Base-by-base conservation (phyloP, 30 jellyfish, hydroid and myxozoan genomes). In the Turritopsis rubra region DNA sequence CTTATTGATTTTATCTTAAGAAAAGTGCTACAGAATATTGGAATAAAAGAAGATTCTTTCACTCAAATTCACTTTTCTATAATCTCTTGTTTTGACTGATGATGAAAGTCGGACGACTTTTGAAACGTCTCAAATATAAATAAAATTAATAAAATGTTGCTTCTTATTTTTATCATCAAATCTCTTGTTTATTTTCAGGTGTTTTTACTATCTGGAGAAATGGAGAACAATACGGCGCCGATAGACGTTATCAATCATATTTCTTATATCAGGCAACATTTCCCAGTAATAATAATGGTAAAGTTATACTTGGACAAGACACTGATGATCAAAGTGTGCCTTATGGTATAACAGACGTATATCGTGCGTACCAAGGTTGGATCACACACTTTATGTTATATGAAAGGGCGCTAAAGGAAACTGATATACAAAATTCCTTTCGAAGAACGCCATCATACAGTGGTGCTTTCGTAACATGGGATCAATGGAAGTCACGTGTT, bases 281-380 rank as follows among this genome's bases (percentile, higher is more conserved):
- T 68, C 77, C 77, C 19, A 1, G 31, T 9, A 68, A 68, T 22
- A 68, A 68, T 27, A 68, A 68, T 1, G 77, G 77, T 1, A 68
- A 68, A 19, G 77, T 68, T 9, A 68, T 68, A n/a, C 21, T 68
- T 16, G 77, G 77, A n/a, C 77, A 68, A 68, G 77, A 68, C 21
- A 68, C 77, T n/a, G 77, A 68, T 27, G 77, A 68, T 19, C 28
- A 27, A 68, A 68, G 77, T 68, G 77, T 68, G 8, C 77, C 77
- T 8, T 68, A n/a, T 68, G 77, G 77, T 1, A 68, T 68, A 23
- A 68, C 77, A 68, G 77, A 68, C 30, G 77, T n/a, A 68, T 68
- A 7, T 27, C 28, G 30, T 9, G 77, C 77, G 31, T 68, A n/a
- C 77, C 77, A 68, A 68, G 77, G 77, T 9, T 68, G 77, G 77